phyloP scores from a whole-genome alignment of 1,140 invertebrate genomes.

The Leptinotarsa defecta region DNA sequence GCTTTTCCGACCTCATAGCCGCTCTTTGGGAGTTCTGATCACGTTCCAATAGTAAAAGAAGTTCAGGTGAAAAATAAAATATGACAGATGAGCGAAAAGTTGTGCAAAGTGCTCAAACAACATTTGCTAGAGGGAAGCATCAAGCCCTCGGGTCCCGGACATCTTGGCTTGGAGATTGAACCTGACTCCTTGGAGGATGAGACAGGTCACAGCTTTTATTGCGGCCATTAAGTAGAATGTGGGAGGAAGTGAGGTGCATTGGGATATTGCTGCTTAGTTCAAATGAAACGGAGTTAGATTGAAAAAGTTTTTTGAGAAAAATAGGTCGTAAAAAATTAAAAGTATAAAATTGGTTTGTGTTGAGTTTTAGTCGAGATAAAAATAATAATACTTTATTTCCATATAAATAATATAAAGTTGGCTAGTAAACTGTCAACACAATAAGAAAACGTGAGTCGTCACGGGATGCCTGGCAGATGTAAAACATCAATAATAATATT shows the following conservation, averaged over 20 bases:
- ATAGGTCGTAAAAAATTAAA: no score
- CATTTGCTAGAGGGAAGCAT: constrained; percentile 32
- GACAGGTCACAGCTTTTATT: constrained; percentile 41
- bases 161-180: constrained; percentile 29
- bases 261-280: no score
- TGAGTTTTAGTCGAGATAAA: no score
- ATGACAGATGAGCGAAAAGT: constrained; percentile 37
- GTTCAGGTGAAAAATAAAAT: constrained; percentile 43
- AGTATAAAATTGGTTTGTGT: no score
- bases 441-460: no score
- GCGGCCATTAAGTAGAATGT: constrained; percentile 9
- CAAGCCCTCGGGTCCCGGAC: constrained; percentile 24
- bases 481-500: no score
- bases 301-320: no score
- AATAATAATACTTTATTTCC: no score
- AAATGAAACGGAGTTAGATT: no score
- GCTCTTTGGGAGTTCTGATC: constrained; percentile 33
- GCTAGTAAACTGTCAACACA: no score
- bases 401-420: no score
- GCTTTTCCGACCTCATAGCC: constrained; percentile 25
- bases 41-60: constrained; percentile 40
- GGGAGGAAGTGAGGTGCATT: background rate
- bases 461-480: no score
- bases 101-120: constrained; percentile 37
- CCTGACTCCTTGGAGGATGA: constrained; percentile 35